A percentile compares a stretch with the other conserved stretches of the same genome.
These are phyloP conservation scores for Leptodactylus fallax DNA, from an alignment of 2,797 vertebrate species.

Conservation along the genomic window DNA sequence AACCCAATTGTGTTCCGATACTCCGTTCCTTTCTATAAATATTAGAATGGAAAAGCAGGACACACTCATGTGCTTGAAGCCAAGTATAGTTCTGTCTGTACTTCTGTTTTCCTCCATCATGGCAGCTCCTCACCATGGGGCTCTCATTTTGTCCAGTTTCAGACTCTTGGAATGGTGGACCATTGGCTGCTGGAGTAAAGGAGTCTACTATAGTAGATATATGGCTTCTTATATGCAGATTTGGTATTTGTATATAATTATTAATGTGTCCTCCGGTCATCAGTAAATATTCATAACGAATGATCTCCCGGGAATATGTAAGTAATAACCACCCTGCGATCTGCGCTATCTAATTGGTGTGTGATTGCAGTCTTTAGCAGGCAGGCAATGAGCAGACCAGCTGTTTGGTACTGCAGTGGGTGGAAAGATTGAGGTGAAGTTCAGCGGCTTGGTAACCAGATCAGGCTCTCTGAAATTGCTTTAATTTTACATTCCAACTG, in stretches of 20 bases:
- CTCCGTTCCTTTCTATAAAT: too few relatives aligned
- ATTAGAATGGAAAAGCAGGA: too few relatives aligned
- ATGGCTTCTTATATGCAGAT: neutral
- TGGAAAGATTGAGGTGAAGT: constrained; percentile 18
- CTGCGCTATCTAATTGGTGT: constrained; percentile 11
- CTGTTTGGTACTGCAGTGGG: neutral
- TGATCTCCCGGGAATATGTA: neutral
- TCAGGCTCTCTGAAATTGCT: constrained; percentile 25
- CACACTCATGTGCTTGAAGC: too few relatives aligned
- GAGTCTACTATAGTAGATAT: neutral
- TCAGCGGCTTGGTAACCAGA: constrained; percentile 31
- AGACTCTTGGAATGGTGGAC: too few relatives aligned
- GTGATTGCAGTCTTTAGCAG: constrained; percentile 28
- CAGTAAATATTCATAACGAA: neutral
- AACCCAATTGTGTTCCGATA: too few relatives aligned
- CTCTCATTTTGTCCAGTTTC: too few relatives aligned
- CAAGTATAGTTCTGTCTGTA: too few relatives aligned
- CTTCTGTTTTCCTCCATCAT: too few relatives aligned
- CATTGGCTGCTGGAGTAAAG: neutral
- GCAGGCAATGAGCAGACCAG: neutral
- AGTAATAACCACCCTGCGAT: neutral
- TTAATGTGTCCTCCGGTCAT: neutral
- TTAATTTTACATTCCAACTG: constrained; percentile 37
- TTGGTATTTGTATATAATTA: neutral
- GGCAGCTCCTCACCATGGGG: too few relatives aligned